Base-by-base conservation (phyloP, 2,888 invertebrate genomes). In the Agrilus mali region DNA sequence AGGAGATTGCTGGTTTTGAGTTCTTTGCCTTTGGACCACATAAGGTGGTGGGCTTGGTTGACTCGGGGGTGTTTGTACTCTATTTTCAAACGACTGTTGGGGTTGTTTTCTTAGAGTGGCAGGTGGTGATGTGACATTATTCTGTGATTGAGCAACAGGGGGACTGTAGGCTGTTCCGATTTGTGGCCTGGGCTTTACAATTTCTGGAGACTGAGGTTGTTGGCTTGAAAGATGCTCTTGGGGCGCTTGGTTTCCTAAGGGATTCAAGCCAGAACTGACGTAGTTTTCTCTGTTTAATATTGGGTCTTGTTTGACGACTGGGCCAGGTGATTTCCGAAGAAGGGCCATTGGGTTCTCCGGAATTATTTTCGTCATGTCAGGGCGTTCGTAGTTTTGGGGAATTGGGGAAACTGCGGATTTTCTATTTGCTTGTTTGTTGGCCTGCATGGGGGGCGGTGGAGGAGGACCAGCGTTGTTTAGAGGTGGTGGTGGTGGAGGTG, bases 311-410 rank as follows among this genome's bases (percentile, higher is more conserved):
- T 48, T 48, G 2, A 46, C 38, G 10, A 48, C 44, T 7, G 48
- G 48, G 45, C 80, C 79, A 47, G 79, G 75, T 3, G 82, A 80
- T 68, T 80, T 81, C 51, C 78, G 71, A 48, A 82, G 61, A 66
- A 77, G 70, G 20, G 79, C 77, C 63, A 82, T 82, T 1, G 82
- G 82, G 60, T 82, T 82, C 48, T 79, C 72, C 7, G 82, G 82
- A 39, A 82, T 82, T 37, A 67, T 67, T 41, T 63, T 63, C 15
- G 82, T 82, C 55, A 82, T 83, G 66, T 82, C 82, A 14, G 82
- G 82, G 46, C 82, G 68, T 61, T 78, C 70, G n/a, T 62, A 66
- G 60, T 51, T 74, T 67, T 48, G 75, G 54, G 63, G 54, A 27
- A 27, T 27, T 45, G 66, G 58, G 54, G 67, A 55, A 63, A 71